phyloP scores from a whole-genome alignment of 2,113 vertebrate species.

The Grallaria varia region DNA sequence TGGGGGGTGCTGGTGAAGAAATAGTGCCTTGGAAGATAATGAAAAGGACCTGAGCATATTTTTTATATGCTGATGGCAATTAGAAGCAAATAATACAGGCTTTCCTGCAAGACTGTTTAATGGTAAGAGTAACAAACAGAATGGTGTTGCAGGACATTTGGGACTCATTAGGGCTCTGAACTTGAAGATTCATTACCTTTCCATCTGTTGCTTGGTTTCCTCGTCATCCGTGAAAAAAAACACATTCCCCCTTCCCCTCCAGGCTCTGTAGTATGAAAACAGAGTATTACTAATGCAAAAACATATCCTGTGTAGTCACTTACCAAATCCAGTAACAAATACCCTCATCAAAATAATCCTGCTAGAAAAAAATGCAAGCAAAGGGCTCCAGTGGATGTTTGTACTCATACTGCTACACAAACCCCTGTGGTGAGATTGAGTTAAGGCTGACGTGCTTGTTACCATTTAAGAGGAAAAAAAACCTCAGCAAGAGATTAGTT shows the following conservation, averaged over 20 bases:
- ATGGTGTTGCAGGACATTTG: background rate
- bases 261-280: background rate
- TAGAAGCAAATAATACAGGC: background rate
- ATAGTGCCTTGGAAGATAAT: background rate
- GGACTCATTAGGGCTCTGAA: background rate
- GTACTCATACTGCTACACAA: background rate
- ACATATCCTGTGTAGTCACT: background rate
- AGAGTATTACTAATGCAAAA: background rate
- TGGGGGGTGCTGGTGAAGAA: background rate
- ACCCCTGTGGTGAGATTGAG: background rate
- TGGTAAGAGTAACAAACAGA: background rate
- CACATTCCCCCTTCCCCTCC: accelerated
- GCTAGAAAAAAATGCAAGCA: background rate
- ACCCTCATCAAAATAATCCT: background rate
- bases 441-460: background rate
- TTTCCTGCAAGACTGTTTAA: background rate
- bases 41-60: background rate
- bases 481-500: background rate
- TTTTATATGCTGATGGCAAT: background rate
- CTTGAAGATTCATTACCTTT: background rate
- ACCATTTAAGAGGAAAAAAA: background rate
- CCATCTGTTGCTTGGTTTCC: background rate
- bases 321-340: background rate
- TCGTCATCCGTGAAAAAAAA: background rate
- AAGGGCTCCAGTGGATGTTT: background rate